Conservation (phyloP, 2,888 invertebrate species). For the Latrodectus elegans region DNA sequence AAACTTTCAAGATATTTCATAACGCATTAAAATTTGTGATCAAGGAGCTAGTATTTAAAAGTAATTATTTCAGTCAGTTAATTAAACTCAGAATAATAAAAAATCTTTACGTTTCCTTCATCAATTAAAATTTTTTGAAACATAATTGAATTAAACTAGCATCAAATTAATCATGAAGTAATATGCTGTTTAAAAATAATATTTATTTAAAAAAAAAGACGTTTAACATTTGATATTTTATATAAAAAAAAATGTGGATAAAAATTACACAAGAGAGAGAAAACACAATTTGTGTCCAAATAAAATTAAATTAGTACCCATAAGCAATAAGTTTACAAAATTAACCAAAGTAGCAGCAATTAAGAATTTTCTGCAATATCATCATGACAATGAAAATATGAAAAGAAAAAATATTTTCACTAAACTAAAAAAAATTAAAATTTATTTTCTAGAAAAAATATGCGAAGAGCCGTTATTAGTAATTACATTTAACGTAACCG, state of each 20-base stretch:
- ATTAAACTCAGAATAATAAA: too few relatives aligned
- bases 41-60: too few relatives aligned
- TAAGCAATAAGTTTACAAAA: slow-evolving; percentile 42
- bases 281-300: neutral
- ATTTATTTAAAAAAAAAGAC: too few relatives aligned
- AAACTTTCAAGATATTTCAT: too few relatives aligned
- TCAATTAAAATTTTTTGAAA: neutral
- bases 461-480: slow-evolving; percentile 26
- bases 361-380: slow-evolving; percentile 21
- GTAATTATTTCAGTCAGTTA: too few relatives aligned
- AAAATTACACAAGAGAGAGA: too few relatives aligned
- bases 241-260: too few relatives aligned
- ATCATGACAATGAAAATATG: neutral
- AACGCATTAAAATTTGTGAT: too few relatives aligned
- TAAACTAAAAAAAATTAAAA: slow-evolving; percentile 10
- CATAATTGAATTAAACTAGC: neutral
- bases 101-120: too few relatives aligned
- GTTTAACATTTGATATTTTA: too few relatives aligned
- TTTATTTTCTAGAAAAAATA: slow-evolving; percentile 35
- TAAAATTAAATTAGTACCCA: slow-evolving; percentile 48
- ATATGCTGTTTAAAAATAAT: too few relatives aligned
- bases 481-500: slow-evolving; percentile 46
- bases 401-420: neutral
- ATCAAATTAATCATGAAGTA: neutral
- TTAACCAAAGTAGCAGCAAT: slow-evolving; percentile 53